Base-by-base conservation (phyloP, 2,113 vertebrate species). In the Muntiacus reevesi region DNA sequence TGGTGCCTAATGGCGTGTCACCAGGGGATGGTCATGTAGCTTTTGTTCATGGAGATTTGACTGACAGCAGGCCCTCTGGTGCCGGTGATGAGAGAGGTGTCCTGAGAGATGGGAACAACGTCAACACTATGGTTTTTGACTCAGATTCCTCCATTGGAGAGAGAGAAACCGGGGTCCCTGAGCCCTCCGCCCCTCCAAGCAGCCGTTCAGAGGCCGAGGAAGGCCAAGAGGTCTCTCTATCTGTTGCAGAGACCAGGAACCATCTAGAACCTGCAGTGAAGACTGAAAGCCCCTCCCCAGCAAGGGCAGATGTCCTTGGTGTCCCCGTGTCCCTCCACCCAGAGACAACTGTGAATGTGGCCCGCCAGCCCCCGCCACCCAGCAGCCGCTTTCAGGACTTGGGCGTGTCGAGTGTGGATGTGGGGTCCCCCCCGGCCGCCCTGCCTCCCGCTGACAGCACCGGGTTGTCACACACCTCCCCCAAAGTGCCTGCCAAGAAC, bases 401-500 rank as follows among this genome's bases (percentile, higher is more conserved):
- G 47, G 97, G 57, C n/a, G 12, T 84, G 5, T 92, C 98, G 92
- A 96, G 85, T 78, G 97, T 95, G 92, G 98, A 98, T 25, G 91
- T 93, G 36, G 93, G 98, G 95, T 98, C 98, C 83, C 95, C 98
- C 54, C 96, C 95, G 12, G 96, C 91, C 21, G 89, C 97, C 88
- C 96, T 97, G 84, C 98, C 99, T 97, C 95, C 99, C 36, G 57
- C 11, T 57, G 98, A 99, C 33, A 98, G 98, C 82, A 97, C 97
- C 1, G 98, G 98, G 87, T 98, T 98, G 97, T 98, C 97, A 95
- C 98, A 94, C 92, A 91, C 98, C 16, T 98, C 99, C 97, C 98
- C 98, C 30, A 99, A 99, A 98, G 99, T 98, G 82, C 99, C 99
- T 96, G 98, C 98, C 81, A 99, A 99, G 98, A 98, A 98, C 82